Base-by-base conservation (phyloP, 2,888 invertebrate species). In the Tachystola acroxantha region DNA sequence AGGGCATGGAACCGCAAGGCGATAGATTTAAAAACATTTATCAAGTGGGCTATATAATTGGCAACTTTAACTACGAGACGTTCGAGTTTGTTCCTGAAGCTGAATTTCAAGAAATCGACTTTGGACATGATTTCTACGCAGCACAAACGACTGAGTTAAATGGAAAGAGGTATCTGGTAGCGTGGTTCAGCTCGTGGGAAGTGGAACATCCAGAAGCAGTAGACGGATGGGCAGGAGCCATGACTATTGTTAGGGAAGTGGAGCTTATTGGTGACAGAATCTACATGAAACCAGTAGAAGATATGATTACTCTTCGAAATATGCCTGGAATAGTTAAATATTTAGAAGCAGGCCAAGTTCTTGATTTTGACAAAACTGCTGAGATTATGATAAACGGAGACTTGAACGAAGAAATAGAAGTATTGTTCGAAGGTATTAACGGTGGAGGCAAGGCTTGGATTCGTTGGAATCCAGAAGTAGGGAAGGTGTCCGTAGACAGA, bases 161-260 rank as follows among this genome's bases (percentile, higher is more conserved):
- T 31, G 80, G 81, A 0, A 74, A 63, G 10, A 68, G 85, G 19
- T 68, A 77, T 30, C 36, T 82, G 1, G 57, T 82, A 1, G 76
- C 71, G 1, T 88, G 88, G 88, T 76, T 87, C 32, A 68, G 62
- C 32, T 81, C 77, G 75, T 88, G 88, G 88, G 81, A 81, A 1
- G 61, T 61, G 0, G 60, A 64, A 0, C 57, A 69, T 30, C 75
- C 68, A 1, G 86, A 87, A 50, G 70, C 59, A 1, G 72, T 50
- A 0, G 79, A 85, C 29, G 86, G 85, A 7, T 88, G 88, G 88
- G 63, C 76, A 6, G 86, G 86, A 29, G 71, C 73, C 3, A 58
- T 79, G 69, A 87, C 88, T 0, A 56, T 87, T 3, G 53, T 75
- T 1, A 71, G 88, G 46, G 74, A 85, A 46, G 42, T 88, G 1